These are phyloP conservation scores for Hypsopygia costalis DNA, from an alignment of 2,888 invertebrate species.

Conservation along the genomic window DNA sequence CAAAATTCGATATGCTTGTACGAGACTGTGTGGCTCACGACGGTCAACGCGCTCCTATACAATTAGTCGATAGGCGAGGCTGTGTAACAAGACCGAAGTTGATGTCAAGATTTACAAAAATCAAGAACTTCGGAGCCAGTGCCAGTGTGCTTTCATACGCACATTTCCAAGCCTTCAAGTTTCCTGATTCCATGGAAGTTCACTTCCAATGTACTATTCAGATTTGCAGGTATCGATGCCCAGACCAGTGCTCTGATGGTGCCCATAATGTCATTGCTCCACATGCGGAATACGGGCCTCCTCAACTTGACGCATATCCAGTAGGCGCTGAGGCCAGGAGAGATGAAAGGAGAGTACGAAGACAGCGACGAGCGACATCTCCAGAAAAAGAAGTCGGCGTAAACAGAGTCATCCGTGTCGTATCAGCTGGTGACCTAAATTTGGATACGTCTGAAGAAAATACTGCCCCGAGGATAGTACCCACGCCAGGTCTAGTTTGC, in stretches of 20 bases:
- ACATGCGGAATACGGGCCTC: conserved; percentile 87
- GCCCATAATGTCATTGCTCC: conserved; percentile 67
- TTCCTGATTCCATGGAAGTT: conserved; percentile 97
- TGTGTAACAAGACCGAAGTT: conserved; percentile 95
- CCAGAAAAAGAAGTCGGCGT: conserved; percentile 93
- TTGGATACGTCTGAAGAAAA: conserved; percentile 90
- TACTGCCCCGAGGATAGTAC: conserved; percentile 75
- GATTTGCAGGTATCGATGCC: conserved; percentile 95
- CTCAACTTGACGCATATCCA: conserved; percentile 77
- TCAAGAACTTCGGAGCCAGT: conserved; percentile 96
- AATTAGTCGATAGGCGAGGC: conserved; percentile 94
- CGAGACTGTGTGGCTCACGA: conserved; percentile 97
- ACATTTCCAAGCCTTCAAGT: conserved; percentile 97
- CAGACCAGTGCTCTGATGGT: conserved; percentile 92
- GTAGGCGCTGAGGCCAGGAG: conserved; percentile 84
- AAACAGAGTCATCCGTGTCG: conserved; percentile 93
- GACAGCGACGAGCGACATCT: conserved; percentile 81
- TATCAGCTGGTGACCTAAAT: conserved; percentile 92
- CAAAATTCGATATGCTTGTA: conserved; percentile 97
- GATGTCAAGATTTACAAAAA: conserved; percentile 96
- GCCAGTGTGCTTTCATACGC: conserved; percentile 95
- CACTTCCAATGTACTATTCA: conserved; percentile 98
- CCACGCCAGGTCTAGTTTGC: conserved; percentile 90
- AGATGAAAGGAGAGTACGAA: conserved; percentile 86
- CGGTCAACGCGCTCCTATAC: conserved; percentile 95